Conservation (phyloP, 30 jellyfish, hydroid and myxozoan genomes). For the Clytia hemisphaerica region DNA sequence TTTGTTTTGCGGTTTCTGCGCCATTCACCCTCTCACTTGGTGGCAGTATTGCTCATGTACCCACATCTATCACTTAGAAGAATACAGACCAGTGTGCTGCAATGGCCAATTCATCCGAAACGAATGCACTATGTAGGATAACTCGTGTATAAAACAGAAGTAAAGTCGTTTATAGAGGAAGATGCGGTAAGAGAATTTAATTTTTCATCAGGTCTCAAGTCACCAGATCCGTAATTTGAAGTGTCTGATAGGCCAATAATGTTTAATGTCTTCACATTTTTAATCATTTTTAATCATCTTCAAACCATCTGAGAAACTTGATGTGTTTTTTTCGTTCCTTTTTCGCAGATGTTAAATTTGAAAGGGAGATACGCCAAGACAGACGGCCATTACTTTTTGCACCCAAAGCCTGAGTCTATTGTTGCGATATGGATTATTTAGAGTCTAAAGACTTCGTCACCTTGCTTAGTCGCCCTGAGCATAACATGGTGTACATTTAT, state of each 20-base stretch:
- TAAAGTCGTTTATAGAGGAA: conserved; percentile 64
- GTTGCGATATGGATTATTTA: conserved; percentile 58
- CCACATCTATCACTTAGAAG: conserved; percentile 52
- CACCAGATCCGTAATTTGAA: no score
- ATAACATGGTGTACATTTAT: conserved; percentile 56
- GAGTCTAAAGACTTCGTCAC: conserved; percentile 66
- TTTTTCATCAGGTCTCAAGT: no score
- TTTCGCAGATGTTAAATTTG: conserved; percentile 37
- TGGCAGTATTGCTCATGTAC: conserved; percentile 69
- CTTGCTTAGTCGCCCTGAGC: conserved; percentile 66
- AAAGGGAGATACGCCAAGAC: conserved; percentile 54
- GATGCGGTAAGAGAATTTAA: conserved; percentile 85
- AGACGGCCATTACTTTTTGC: conserved; percentile 71
- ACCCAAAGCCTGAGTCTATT: conserved; percentile 59
- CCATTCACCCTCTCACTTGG: conserved; percentile 36
- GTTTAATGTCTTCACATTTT: no score
- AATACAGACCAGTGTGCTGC: conserved; percentile 85
- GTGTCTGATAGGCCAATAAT: no score
- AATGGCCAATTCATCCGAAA: conserved; percentile 68
- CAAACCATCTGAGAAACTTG: no score
- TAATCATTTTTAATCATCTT: no score
- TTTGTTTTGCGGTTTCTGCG: conserved; percentile 62
- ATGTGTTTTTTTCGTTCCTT: no score
- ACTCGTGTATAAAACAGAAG: conserved; percentile 63
- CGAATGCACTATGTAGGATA: conserved; percentile 72